These are phyloP conservation scores for Oreochromis spilurus DNA, from an alignment of 2,113 vertebrate genomes.

Conservation along the genomic window DNA sequence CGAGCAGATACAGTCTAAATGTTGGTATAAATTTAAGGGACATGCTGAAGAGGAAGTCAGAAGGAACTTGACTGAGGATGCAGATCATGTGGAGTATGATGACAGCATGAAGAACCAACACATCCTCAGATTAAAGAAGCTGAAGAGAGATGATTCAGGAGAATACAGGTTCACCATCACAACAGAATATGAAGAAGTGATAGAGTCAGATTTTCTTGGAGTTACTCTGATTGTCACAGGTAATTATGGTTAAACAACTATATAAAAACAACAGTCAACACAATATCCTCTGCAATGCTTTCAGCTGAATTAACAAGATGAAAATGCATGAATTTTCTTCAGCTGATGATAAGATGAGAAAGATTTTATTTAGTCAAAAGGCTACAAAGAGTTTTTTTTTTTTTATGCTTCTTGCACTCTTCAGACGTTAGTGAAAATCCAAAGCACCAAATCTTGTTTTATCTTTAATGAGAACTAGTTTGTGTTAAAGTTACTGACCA, in stretches of 20 bases:
- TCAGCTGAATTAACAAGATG: background rate
- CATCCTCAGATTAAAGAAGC: background rate
- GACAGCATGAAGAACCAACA: no score
- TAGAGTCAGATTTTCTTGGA: accelerated
- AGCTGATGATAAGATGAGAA: background rate
- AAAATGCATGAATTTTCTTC: background rate
- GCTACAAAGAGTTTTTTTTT: background rate
- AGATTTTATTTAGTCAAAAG: background rate
- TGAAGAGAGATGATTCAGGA: accelerated
- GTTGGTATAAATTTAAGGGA: no score
- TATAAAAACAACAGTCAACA: background rate
- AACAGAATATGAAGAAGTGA: accelerated
- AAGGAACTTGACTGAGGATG: no score
- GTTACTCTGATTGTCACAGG: background rate
- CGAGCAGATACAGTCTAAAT: no score
- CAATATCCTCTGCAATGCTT: background rate
- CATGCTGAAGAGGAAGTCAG: no score
- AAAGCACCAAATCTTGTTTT: background rate
- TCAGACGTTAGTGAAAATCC: background rate
- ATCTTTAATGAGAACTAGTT: background rate
- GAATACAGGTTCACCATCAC: accelerated
- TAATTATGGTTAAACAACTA: no score
- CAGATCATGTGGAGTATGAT: no score
- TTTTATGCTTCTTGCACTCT: background rate
- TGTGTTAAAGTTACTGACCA: background rate